Percentiles rank a stretch among this genome's conserved stretches.
Conservation (phyloP, 2,888 invertebrate species). For the Phlogophora meticulosa region DNA sequence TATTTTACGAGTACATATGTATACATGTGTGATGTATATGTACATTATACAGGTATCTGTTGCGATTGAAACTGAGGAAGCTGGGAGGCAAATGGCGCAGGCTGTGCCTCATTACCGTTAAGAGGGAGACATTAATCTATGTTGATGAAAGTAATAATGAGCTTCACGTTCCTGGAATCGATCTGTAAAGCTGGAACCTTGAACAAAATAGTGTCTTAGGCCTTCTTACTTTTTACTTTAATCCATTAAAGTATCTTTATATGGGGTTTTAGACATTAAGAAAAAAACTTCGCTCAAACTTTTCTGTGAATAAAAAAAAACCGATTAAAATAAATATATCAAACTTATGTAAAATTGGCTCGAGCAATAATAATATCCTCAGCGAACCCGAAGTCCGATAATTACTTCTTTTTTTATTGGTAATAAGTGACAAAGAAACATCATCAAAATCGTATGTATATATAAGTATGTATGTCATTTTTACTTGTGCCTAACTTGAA, state of each 20-base stretch:
- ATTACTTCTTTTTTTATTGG: too few relatives aligned
- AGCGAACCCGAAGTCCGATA: too few relatives aligned
- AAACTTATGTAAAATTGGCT: too few relatives aligned
- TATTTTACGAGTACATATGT: slow-evolving; percentile 26
- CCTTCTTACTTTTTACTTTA: not conserved
- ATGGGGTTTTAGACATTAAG: not conserved
- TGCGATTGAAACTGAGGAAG: slow-evolving; percentile 70
- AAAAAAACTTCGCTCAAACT: not conserved
- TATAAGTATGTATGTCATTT: slow-evolving; percentile 5
- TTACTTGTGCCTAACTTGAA: slow-evolving; percentile 24
- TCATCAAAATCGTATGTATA: too few relatives aligned
- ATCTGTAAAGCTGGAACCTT: slow-evolving; percentile 51
- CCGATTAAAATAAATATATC: too few relatives aligned
- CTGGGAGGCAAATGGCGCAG: slow-evolving; percentile 79
- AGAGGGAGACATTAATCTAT: slow-evolving; percentile 85
- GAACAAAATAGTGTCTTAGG: slow-evolving; percentile 22
- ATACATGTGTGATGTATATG: slow-evolving; percentile 5
- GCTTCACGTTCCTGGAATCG: slow-evolving; percentile 72
- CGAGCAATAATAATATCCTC: too few relatives aligned
- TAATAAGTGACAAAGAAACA: too few relatives aligned
- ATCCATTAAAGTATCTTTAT: not conserved
- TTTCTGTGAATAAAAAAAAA: too few relatives aligned
- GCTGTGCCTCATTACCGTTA: slow-evolving; percentile 84
- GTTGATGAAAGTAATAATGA: slow-evolving; percentile 83
- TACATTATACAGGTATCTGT: slow-evolving; percentile 50